Evolutionary conservation across 2,797 vertebrate genomes (phyloP), one percentile per base, ranked within the genome.

Genomic region (Ispidina lecontei): DNA sequence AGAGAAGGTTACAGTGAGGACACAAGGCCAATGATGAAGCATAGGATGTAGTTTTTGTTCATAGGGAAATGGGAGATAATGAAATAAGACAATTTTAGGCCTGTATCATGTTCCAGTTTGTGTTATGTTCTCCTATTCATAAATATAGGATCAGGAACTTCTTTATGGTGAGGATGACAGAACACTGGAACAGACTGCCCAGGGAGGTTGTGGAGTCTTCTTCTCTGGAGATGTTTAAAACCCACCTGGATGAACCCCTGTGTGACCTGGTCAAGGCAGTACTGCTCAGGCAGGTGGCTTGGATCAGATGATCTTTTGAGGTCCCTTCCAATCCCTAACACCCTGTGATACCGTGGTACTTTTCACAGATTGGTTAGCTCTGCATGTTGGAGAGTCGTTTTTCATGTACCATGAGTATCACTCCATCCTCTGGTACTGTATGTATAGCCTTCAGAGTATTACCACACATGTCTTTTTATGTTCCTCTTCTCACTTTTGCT

Each of bases 331-430:
- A 37, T 37, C 37, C 12, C 37, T 13, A 37, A 12, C 37, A 37
- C 12, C 12, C 37, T 37, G 37, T 37, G 37, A 13, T 37, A 37
- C 37, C 37, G 12, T 13, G 37, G 37, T 12, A 5, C 4, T 75
- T 44, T 65, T 56, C 5, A 33, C 7, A 8, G 15, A 18, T 52
- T 6, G 14, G 5, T 35, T 47, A 80, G 7, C 37, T 59, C 5
- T 25, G 9, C 4, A 17, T 20, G 8, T 19, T 86, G n/a, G 7
- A n/a, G 18, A 31, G 37, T 39, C 3, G 16, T 31, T 64, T 80
- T 56, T 68, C 4, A 16, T 5, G 6, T 55, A 43, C 4, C 0
- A 1, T 25, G 14, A 39, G 21, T 15, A 60, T 41, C 4, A 2
- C 7, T 71, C 13, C 25, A 8, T 71, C 29, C 14, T 93, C 43